A percentile compares a stretch with the other conserved stretches of the same genome.
phyloP scores from a whole-genome alignment of 2,797 vertebrate species.

The Chiloscyllium punctatum region DNA sequence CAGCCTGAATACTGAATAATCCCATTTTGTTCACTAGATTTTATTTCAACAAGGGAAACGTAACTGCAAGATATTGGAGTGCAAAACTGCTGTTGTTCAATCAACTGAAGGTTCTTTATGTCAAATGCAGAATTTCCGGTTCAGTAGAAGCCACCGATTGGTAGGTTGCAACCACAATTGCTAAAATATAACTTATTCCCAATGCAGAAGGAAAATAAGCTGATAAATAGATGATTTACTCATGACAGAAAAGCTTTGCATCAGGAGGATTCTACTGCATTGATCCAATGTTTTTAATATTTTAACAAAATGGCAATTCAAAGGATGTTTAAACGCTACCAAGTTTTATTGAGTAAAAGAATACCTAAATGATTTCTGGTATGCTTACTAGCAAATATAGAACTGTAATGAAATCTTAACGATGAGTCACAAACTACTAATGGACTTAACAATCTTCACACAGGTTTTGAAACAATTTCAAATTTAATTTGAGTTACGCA shows the following conservation, averaged over 20 bases:
- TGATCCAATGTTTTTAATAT: background rate
- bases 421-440: background rate
- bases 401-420: background rate
- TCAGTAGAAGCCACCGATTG: background rate
- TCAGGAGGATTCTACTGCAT: background rate
- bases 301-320: background rate
- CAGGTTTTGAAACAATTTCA: background rate
- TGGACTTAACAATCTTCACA: background rate
- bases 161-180: background rate
- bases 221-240: background rate
- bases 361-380: background rate
- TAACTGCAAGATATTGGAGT: background rate
- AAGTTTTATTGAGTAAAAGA: slow-evolving; percentile 1
- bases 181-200: background rate
- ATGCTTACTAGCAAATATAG: background rate
- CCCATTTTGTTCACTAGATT: background rate
- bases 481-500: background rate
- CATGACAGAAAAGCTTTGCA: no score
- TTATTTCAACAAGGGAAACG: background rate
- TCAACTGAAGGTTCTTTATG: background rate
- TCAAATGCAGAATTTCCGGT: slow-evolving; percentile 1
- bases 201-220: background rate
- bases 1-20: background rate
- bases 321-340: background rate
- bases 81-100: background rate